Base-by-base conservation (phyloP, 2,113 vertebrate species). In the Dasyurus viverrinus region DNA sequence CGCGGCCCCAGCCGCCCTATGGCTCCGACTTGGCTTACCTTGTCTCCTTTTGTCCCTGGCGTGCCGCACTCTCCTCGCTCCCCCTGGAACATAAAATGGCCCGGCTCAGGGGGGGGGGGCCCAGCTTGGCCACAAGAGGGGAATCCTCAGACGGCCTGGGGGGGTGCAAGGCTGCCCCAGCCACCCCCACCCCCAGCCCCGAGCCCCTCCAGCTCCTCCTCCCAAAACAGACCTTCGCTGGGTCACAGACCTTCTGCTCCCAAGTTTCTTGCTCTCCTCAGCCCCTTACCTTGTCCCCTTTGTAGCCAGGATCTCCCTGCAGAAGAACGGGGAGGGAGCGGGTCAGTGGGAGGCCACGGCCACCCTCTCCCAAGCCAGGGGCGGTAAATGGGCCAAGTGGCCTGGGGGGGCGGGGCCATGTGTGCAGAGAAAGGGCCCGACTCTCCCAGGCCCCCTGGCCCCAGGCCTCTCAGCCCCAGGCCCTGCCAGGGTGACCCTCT, bases 1-100 rank as follows among this genome's bases (percentile, higher is more conserved):
- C 25, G 54, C 23, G 23, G 23, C 23, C 54, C 54, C 54, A 9
- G 8, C 42, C 92, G 60, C 94, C 94, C 94, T 10, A 90, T 94
- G 97, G 97, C 36, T 92, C 93, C 97, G 96, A 90, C 68, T 68
- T 26, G 92, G 90, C 99, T 96, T 99, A 99, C 99, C 95, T 89
- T 97, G 96, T 99, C 98, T 93, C 99, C 99, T 98, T 99, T 99
- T 94, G 97, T 96, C 96, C 99, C 99, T 23, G 99, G 99, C 90
- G 98, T 95, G 19, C 99, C 99, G 97, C 99, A 99, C 95, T 99
- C 98, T 98, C 99, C 99, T 97, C 96, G 98, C 96, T 98, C 98
- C 53, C 99, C 99, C 99, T 99, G 94, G 93, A 98, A 97, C 4
- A 47, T 47, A 47, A 47, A 47, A 47, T 4, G 4, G 47, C 47